Percentiles rank a stretch among this genome's conserved stretches.
Evolutionary conservation across 2,113 vertebrate species (phyloP).

Genomic region (Lanius collurio): DNA sequence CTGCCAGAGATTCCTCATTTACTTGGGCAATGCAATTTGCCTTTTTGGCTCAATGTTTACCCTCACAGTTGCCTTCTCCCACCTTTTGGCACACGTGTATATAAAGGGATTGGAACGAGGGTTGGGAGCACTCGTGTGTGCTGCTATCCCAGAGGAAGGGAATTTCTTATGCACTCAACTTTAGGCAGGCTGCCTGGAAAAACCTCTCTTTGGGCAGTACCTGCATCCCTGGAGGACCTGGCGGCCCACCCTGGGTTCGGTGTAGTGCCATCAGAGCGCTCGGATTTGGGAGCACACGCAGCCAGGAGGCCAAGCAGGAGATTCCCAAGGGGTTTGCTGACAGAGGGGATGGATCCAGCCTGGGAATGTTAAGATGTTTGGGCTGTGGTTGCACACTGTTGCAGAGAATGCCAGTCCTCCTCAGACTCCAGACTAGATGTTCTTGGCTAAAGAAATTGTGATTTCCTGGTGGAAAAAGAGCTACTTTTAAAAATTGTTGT

Average conservation of each 20-base stretch:
- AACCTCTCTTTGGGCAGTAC: neutral
- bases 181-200: neutral
- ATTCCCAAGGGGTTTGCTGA: neutral
- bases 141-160: neutral
- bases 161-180: neutral
- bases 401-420: neutral
- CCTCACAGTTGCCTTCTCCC: neutral
- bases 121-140: neutral
- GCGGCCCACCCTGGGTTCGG: neutral
- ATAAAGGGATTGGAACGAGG: neutral
- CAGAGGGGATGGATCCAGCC: neutral
- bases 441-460: neutral
- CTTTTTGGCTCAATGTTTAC: neutral
- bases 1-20: neutral
- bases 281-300: accelerated
- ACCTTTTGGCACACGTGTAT: accelerated
- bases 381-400: neutral
- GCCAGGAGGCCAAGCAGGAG: neutral
- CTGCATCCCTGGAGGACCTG: neutral
- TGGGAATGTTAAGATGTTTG: neutral
- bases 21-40: neutral
- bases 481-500: neutral
- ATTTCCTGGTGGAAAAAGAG: neutral
- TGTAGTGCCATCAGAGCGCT: neutral
- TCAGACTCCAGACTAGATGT: neutral